Base-by-base conservation (phyloP, 37 sponge, comb jelly and placozoan genomes). In the Halichondria panicea region DNA sequence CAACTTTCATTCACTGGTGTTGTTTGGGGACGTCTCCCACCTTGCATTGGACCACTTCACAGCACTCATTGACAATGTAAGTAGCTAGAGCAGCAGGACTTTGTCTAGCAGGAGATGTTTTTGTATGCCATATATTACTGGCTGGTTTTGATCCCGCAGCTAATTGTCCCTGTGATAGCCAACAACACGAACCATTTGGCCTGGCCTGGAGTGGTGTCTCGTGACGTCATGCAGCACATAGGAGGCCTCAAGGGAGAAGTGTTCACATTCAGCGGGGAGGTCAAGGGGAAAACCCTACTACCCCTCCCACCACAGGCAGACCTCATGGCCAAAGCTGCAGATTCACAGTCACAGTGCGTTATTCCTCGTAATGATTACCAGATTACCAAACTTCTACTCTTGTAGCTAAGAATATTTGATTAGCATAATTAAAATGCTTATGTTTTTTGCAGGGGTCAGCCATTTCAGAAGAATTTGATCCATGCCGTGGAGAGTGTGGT, bases 181-280 rank as follows among this genome's bases (percentile, higher is more conserved):
- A 95, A 95, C 78, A 71, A 72, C 38, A 61, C 43, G 33, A 98
- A 98, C 74, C 93, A 93, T 59, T 35, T 24, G 45, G 68, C 77
- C 33, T 98, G 99, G 99, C 99, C 99, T 34, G 44, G 64, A 1
- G 95, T 98, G 35, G 99, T 98, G 31, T 83, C 99, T 8, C 65
- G 65, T 6, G 99, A 98, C 63, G 87, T 98, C 21, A 80, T 84
- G 79, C 68, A 72, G 28, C 93, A 98, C 70, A 82, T 90, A 18
- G 92, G 92, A 24, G 81, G 71, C 39, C 76, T 98, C 66, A 98
- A 92, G 63, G 97, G 90, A 67, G 83, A 89, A 33, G 99, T 98
- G 55, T 90, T 78, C 69, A 89, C 88, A 42, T 81, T 98, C 65
- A 86, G 90, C 11, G 99, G 99, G 12, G 96, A 98, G 72, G 99